Evolutionary conservation across 2,797 vertebrate species (phyloP).

Genomic region (Alca torda): DNA sequence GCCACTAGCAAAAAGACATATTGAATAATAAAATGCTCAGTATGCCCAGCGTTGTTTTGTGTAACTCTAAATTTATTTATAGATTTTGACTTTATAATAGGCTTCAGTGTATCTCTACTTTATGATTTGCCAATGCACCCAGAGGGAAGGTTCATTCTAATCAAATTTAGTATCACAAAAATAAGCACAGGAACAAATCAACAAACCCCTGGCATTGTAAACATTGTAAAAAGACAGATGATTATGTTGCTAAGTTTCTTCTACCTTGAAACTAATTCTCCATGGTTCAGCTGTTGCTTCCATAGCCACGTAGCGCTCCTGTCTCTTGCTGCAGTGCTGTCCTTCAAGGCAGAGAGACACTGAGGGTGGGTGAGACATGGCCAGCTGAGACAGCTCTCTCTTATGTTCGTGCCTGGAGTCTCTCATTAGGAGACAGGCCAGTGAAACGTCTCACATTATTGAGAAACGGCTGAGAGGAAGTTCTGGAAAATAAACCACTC

Average conservation of each 20-base stretch:
- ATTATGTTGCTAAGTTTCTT: constrained; percentile 45
- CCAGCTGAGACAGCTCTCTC: not conserved
- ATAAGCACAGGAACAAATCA: constrained; percentile 51
- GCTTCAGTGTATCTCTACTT: constrained; percentile 55
- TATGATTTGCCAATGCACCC: constrained; percentile 27
- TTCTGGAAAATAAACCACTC: not conserved
- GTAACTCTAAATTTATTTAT: constrained; percentile 71
- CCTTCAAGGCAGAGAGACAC: not conserved
- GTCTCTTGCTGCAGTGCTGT: not conserved
- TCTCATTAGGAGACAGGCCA: not conserved
- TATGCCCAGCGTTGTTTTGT: constrained; percentile 33
- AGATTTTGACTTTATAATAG: constrained; percentile 65
- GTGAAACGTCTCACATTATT: not conserved
- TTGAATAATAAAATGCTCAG: constrained; percentile 72
- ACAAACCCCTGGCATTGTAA: constrained; percentile 30
- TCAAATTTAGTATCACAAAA: constrained; percentile 65
- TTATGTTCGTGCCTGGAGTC: not conserved
- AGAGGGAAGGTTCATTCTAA: constrained; percentile 66
- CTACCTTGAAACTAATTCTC: constrained; percentile 62
- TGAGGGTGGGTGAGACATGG: not conserved
- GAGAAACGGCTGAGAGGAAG: not conserved
- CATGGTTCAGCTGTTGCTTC: constrained; percentile 21
- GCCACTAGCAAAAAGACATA: constrained; percentile 67
- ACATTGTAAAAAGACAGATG: constrained; percentile 45
- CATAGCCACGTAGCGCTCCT: not conserved